Conservation (phyloP, 2,113 vertebrate species). For the Cephalopholis sonnerati region DNA sequence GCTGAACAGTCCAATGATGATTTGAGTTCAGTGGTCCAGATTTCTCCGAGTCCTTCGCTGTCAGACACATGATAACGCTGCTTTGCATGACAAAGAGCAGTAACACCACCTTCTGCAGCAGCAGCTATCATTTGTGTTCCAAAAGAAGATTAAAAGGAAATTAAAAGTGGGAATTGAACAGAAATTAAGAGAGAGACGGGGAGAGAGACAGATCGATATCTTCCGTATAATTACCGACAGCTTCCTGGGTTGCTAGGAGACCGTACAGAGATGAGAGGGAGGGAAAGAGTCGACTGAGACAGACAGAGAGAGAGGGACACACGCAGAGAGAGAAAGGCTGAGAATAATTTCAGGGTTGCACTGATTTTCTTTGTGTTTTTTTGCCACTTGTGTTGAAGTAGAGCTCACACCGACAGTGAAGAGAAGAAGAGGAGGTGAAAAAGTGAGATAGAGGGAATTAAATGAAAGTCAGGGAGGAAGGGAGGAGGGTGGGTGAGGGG, state of each 20-base stretch:
- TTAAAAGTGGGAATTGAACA: constrained; percentile 51
- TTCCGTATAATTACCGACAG: constrained; percentile 73
- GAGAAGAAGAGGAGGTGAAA: background rate
- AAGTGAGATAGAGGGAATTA: background rate
- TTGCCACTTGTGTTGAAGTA: constrained; percentile 21
- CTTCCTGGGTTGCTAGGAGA: constrained; percentile 78
- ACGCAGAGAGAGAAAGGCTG: background rate
- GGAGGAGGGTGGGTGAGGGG: background rate
- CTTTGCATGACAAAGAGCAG: constrained; percentile 48
- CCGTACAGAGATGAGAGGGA: constrained; percentile 51
- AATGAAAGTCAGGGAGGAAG: background rate
- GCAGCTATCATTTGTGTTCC: background rate
- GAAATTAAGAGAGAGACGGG: constrained; percentile 25
- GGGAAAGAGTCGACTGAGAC: constrained; percentile 24
- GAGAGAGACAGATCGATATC: constrained; percentile 68
- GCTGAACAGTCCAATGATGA: constrained; percentile 28
- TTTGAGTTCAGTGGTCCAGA: constrained; percentile 29
- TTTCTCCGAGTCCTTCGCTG: constrained; percentile 22
- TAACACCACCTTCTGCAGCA: background rate
- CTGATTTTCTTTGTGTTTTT: constrained; percentile 26
- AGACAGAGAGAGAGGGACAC: constrained; percentile 11
- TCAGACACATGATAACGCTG: constrained; percentile 8
- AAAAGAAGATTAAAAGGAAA: constrained; percentile 57
- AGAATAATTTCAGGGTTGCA: constrained; percentile 46
- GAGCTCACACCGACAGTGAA: background rate